A percentile compares a stretch with the other conserved stretches of the same genome.
phyloP scores from a whole-genome alignment of 1,140 invertebrate genomes.

The Acromyrmex charruanus region DNA sequence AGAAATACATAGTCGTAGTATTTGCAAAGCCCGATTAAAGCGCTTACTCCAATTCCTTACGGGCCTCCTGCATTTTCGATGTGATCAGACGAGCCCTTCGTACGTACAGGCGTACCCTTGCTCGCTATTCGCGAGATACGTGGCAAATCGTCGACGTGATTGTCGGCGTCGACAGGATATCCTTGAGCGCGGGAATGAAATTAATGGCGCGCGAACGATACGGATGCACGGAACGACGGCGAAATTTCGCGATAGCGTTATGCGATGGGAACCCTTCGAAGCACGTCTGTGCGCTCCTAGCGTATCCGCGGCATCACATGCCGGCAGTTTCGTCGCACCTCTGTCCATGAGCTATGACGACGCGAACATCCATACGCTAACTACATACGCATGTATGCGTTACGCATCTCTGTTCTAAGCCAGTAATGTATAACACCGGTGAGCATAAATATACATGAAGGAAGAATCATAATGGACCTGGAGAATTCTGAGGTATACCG shows the following conservation, averaged over 20 bases:
- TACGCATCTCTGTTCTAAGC: constrained; percentile 26
- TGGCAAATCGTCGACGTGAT: constrained; percentile 76
- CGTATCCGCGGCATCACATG: constrained; percentile 75
- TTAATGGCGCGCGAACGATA: constrained; percentile 77
- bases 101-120: constrained; percentile 5
- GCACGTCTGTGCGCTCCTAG: constrained; percentile 71
- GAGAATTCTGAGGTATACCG: background rate
- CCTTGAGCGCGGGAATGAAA: constrained; percentile 78
- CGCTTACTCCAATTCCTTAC: constrained; percentile 48
- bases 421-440: background rate
- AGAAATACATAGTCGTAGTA: constrained; percentile 8
- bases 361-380: constrained; percentile 6
- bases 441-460: background rate
- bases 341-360: constrained; percentile 61
- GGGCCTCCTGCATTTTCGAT: constrained; percentile 32
- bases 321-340: constrained; percentile 76
- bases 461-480: background rate
- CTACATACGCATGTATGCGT: constrained; percentile 34
- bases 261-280: constrained; percentile 73
- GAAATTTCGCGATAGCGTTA: constrained; percentile 75
- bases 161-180: constrained; percentile 74
- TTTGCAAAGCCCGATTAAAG: background rate
- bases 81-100: background rate
- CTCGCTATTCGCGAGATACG: constrained; percentile 55
- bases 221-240: constrained; percentile 60